Evolutionary conservation across 2,888 invertebrate genomes (phyloP), one percentile per base, ranked within the genome.

Genomic region (Dicycla oo): DNA sequence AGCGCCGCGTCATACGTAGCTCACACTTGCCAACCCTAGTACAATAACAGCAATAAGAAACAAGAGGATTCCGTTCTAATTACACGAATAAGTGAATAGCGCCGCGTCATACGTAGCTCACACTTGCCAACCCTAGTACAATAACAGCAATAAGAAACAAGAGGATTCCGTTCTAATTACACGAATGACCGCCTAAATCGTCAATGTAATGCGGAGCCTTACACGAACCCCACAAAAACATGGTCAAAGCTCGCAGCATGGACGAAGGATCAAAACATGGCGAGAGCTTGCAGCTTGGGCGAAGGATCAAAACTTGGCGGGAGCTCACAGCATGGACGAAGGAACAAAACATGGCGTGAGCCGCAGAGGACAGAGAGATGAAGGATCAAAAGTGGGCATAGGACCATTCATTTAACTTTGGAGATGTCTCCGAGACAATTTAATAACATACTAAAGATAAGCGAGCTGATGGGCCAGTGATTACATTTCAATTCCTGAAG

Each of bases 391-490:
- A 64, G 54, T 40, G 20, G 18, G 51, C 7, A n/a, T 34, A 54
- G 56, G 53, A 45, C 43, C 47, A 69, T 73, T 79, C n/a, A 64
- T 78, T 73, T 54, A 54, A 65, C 61, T 69, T 61, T 18, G 20
- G 8, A 56, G 49, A 51, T 65, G 61, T 71, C 69, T 34, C 51
- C 23, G 58, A 61, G 76, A 61, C 70, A 66, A 73, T 83, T 83
- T 88, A 86, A 88, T 88, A 87, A 83, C 80, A 87, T 87, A 87
- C 81, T 86, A 87, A 90, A 86, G 86, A 86, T 82, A 69, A 71
- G 65, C 74, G 64, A 69, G 60, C 56, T 82, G 63, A 69, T 30
- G 70, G 67, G 66, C 60, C 47, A 13, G 56, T 78, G 79, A 84
- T 85, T 85, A 84, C 73, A 78, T 78, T 85, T 82, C 86, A 84